Base-by-base conservation (phyloP, 2,797 vertebrate species). In the Darevskia nairensis region DNA sequence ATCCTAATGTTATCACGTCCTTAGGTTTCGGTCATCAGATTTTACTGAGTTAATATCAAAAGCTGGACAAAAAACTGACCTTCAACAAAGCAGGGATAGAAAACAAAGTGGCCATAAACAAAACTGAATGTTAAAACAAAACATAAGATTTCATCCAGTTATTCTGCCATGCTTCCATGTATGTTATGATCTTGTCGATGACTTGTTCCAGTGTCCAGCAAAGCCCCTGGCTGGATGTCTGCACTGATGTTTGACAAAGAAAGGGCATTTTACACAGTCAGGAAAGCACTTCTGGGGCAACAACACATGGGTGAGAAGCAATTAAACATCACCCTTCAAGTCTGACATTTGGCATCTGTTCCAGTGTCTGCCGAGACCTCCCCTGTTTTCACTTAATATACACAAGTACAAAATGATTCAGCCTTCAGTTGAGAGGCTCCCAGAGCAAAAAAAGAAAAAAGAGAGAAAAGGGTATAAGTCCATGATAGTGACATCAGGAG, bases 301-400 rank as follows among this genome's bases (percentile, higher is more conserved):
- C 78, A 0, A 0, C 61, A 76, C 39, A 46, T 64, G 77, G 61
- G 6, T 50, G 9, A 95, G 66, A 93, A 93, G 85, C 91, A 94
- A 94, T 94, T 95, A 95, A 94, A 90, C 35, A 86, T 89, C 95
- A 93, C 86, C 91, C 91, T 92, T 94, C 91, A 90, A 88, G 88
- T 77, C 68, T 94, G 95, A 92, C 87, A 90, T 95, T 86, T 93
- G 88, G 90, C 91, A 89, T 94, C 94, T 95, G 92, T 89, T 94
- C 82, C 74, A 91, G 91, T 89, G 84, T 91, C 93, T 95, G 89
- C 64, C 15, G 72, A 94, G 89, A 86, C 81, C 72, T 61, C 2
- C 75, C 88, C 86, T 88, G 77, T 84, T 93, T 93, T 91, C 89
- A 89, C 41, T 86, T 93, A 91, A 91, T 83, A 77, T 7, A 64